Conservation (phyloP, 2,113 vertebrate genomes). For the Nanorana parkeri region DNA sequence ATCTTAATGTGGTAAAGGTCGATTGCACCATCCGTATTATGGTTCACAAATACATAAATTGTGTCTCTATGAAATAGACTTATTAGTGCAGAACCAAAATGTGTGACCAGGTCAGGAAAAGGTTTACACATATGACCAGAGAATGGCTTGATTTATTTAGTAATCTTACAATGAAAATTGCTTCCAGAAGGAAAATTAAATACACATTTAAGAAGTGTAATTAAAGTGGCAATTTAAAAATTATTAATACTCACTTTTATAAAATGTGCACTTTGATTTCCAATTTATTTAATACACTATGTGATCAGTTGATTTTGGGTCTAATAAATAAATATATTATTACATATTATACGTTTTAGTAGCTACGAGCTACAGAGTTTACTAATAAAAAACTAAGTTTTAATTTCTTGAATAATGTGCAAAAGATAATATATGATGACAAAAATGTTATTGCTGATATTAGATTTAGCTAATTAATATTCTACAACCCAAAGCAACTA, state of each 20-base stretch:
- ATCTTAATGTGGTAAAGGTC: constrained; percentile 53
- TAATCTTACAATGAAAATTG: constrained; percentile 43
- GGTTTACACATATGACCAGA: constrained; percentile 39
- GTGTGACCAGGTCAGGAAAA: constrained; percentile 53
- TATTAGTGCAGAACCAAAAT: constrained; percentile 47
- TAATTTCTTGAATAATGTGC: too few relatives aligned
- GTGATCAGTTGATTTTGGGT: not conserved
- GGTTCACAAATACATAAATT: constrained; percentile 51
- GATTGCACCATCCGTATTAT: constrained; percentile 48
- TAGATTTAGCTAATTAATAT: too few relatives aligned
- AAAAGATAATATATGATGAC: too few relatives aligned
- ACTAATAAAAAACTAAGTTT: too few relatives aligned
- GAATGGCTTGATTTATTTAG: constrained; percentile 54
- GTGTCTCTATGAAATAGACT: constrained; percentile 48
- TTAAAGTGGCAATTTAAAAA: constrained; percentile 34
- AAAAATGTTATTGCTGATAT: too few relatives aligned
- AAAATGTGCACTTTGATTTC: not conserved
- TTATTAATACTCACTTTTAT: not conserved
- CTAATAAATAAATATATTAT: not conserved
- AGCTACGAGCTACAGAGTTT: too few relatives aligned
- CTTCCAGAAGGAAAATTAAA: constrained; percentile 44
- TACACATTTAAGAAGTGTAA: constrained; percentile 44
- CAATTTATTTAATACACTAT: not conserved
- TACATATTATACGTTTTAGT: not conserved
- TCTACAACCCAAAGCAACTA: too few relatives aligned